Conservation (phyloP, 1,140 invertebrate genomes). For the Aplysia californica region DNA sequence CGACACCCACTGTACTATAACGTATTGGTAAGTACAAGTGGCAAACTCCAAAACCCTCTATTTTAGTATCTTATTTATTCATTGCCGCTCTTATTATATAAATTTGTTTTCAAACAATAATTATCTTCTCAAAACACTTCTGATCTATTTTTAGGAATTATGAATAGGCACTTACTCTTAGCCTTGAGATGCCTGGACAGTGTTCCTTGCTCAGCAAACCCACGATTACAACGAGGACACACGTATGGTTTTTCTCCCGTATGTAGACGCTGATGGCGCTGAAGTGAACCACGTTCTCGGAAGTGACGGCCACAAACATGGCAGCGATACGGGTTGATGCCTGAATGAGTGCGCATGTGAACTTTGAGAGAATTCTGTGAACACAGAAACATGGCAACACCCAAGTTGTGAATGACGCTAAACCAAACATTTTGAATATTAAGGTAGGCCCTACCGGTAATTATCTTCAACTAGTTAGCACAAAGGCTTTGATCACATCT, state of each 20-base stretch:
- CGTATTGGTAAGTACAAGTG: no score
- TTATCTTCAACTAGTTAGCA: no score
- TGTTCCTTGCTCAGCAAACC: slow-evolving; percentile 93
- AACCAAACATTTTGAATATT: not conserved
- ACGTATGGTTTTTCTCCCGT: slow-evolving; percentile 93
- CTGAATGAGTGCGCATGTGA: slow-evolving; percentile 61
- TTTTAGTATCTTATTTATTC: no score
- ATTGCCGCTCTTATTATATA: no score
- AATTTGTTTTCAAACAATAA: no score
- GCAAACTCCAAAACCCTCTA: no score
- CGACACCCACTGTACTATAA: no score
- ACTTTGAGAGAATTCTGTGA: slow-evolving; percentile 67
- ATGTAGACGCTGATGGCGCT: slow-evolving; percentile 74
- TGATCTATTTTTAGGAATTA: no score
- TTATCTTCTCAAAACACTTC: no score
- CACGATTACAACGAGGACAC: slow-evolving; percentile 86
- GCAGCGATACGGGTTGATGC: slow-evolving; percentile 60
- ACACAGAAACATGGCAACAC: not conserved
- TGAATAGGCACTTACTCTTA: slow-evolving; percentile 67
- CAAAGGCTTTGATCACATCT: not conserved
- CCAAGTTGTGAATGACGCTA: not conserved
- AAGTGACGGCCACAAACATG: slow-evolving; percentile 62
- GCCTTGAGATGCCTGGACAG: slow-evolving; percentile 90
- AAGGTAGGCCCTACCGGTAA: not conserved
- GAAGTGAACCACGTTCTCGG: slow-evolving; percentile 64